Evolutionary conservation across 2,888 invertebrate genomes (phyloP).

Genomic region (Catocala fraxini): DNA sequence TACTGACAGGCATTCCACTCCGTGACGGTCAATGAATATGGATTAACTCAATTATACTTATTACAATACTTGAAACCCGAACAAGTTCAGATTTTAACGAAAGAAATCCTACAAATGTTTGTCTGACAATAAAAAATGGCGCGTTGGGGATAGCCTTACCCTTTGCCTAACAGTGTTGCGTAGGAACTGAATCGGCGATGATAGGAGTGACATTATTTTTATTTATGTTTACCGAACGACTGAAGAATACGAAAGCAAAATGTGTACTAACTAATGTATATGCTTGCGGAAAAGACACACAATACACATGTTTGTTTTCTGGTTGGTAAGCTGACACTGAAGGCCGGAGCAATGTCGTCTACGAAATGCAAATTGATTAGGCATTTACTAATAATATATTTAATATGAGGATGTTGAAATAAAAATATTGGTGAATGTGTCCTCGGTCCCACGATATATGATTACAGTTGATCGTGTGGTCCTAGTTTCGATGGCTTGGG

Average conservation of each 20-base stretch:
- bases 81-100: neutral
- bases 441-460: no score
- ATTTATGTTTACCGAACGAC: constrained; percentile 20
- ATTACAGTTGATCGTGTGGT: no score
- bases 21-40: constrained; percentile 27
- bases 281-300: constrained; percentile 9
- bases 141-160: constrained; percentile 1
- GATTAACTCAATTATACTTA: constrained; percentile 49
- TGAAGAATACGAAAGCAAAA: constrained; percentile 20
- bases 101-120: no score
- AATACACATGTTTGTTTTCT: constrained; percentile 25
- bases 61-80: constrained; percentile 1
- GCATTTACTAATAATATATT: neutral
- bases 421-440: no score
- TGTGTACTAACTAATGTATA: constrained; percentile 35
- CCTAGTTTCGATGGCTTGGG: no score
- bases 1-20: constrained; percentile 71
- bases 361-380: no score
- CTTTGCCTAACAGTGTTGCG: neutral
- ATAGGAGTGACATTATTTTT: constrained; percentile 11
- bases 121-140: neutral
- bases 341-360: no score
- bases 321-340: constrained; percentile 11
- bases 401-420: no score
- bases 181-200: neutral